These are phyloP conservation scores for Lithobates sylvaticus DNA, from an alignment of 2,797 vertebrate genomes.

Conservation along the genomic window DNA sequence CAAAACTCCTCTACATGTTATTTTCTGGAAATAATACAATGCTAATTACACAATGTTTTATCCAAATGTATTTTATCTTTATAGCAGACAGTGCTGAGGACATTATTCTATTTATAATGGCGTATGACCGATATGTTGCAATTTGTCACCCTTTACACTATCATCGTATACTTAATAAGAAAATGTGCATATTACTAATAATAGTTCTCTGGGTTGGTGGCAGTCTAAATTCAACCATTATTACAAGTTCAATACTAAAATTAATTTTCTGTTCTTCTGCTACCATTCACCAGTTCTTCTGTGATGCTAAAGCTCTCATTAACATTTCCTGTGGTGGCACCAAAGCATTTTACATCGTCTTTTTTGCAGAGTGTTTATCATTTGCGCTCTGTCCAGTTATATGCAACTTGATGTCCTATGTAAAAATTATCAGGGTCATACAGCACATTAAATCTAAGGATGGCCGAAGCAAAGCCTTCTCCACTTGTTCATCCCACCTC, in stretches of 20 bases:
- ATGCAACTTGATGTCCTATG: no score
- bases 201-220: background rate
- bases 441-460: background rate
- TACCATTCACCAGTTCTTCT: slow-evolving; percentile 23
- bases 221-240: background rate
- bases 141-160: no score
- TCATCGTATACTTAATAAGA: no score
- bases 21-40: no score
- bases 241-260: background rate
- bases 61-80: no score
- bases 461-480: background rate
- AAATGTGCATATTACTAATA: no score
- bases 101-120: no score
- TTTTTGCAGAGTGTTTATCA: slow-evolving; percentile 53
- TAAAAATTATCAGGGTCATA: background rate
- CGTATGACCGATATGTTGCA: no score
- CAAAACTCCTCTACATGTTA: no score
- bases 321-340: background rate
- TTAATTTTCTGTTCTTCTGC: slow-evolving; percentile 3
- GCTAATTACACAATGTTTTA: no score
- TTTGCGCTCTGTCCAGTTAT: slow-evolving; percentile 67
- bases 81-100: no score
- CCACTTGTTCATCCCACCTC: slow-evolving; percentile 61
- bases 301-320: background rate
- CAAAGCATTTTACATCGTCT: slow-evolving; percentile 33